Evolutionary conservation across 2,113 vertebrate genomes (phyloP), one percentile per base, ranked within the genome.

Genomic region (Pitta sordida): DNA sequence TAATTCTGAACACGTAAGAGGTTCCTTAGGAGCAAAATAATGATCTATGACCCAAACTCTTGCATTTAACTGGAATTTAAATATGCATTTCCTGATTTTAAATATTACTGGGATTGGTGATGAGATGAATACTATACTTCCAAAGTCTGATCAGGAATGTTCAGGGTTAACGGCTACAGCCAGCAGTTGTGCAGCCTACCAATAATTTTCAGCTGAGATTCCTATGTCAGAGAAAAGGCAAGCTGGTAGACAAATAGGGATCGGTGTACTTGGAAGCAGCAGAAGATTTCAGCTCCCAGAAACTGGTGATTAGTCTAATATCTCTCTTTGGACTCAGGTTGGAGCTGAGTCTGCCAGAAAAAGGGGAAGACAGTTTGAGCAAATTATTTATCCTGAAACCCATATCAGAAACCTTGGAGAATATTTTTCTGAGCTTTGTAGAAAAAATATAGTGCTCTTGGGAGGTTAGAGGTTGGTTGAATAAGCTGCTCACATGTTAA

Each of bases 181-280:
- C 80, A 85, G 30, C 2, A 83, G 37, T n/a, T 86, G 59, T 53
- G 21, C n/a, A 78, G 44, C 30, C 30, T 87, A 44, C 32, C 88
- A 86, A 22, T 83, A 76, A 88, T 74, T 91, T 94, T 59, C 92
- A 93, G 32, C 37, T 86, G 82, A 79, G 63, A 73, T 79, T 80
- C 20, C 53, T 36, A 15, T 83, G 51, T 76, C 46, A 88, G 53
- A 77, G 43, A 51, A 90, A 80, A 69, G 65, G 36, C 56, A 69
- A 53, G 30, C 77, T 85, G 65, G 73, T 59, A 75, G 36, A 52
- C 48, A 94, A 92, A 84, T 37, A 87, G 30, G 16, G 58, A 64
- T 34, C 64, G 68, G 60, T 92, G 21, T 82, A 43, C 68, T 87
- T 91, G 70, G 84, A 94, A 71, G 29, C 89, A 11, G 34, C 29